phyloP scores from a whole-genome alignment of 2,797 vertebrate genomes.

The Sylvia borin region DNA sequence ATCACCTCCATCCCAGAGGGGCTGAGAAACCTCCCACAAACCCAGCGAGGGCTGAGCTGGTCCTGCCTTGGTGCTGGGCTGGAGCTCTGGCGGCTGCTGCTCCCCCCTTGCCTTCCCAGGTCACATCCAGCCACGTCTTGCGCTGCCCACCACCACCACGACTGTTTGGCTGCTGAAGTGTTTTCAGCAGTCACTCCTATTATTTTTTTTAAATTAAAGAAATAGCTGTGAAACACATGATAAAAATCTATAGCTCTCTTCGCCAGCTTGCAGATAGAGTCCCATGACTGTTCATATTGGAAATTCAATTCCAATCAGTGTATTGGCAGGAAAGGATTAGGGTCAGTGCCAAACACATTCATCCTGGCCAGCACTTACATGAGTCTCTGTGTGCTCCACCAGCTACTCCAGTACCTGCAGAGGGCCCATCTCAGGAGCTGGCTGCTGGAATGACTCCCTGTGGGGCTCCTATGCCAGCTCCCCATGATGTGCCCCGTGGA shows the following conservation, averaged over 20 bases:
- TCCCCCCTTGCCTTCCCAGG: rapidly evolving
- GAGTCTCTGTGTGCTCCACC: background rate
- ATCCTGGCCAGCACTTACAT: background rate
- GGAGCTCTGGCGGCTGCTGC: background rate
- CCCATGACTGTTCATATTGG: background rate
- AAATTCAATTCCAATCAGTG: slow-evolving; percentile 48
- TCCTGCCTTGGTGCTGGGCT: background rate
- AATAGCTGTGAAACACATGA: slow-evolving; percentile 41
- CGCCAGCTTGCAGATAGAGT: background rate
- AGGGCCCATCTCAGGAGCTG: background rate
- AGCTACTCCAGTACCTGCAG: background rate
- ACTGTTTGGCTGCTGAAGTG: background rate
- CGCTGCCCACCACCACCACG: background rate
- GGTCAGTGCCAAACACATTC: background rate
- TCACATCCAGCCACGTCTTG: background rate
- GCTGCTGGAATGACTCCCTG: background rate
- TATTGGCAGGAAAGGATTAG: slow-evolving; percentile 35
- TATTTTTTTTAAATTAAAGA: background rate
- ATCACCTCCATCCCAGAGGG: background rate
- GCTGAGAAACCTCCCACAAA: background rate
- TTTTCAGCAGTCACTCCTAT: background rate
- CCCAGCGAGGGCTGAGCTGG: background rate
- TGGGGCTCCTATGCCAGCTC: background rate
- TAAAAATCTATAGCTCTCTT: slow-evolving; percentile 34
- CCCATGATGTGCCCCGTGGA: background rate